These are phyloP conservation scores for Arrhopalites spinosus DNA, from an alignment of 2,888 invertebrate species.

Conservation along the genomic window DNA sequence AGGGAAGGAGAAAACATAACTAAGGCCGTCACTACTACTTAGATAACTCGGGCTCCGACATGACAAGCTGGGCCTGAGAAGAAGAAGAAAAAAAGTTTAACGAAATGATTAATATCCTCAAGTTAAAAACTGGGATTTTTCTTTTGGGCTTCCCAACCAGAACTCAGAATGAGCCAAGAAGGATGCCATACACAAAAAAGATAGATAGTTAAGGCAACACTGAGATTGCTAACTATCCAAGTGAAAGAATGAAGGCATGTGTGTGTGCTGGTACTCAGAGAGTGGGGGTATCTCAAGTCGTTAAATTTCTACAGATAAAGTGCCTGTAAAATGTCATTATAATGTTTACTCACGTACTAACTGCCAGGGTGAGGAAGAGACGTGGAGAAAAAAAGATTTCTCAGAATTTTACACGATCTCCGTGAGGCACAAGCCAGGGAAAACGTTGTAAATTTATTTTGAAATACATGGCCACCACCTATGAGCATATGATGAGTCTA, in stretches of 20 bases:
- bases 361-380: constrained; percentile 36
- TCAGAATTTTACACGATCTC: constrained; percentile 28
- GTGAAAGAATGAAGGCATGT: constrained; percentile 12
- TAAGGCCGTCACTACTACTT: constrained; percentile 35
- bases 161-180: no score
- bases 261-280: constrained; percentile 3
- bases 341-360: constrained; percentile 52
- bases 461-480: constrained; percentile 16
- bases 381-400: constrained; percentile 34
- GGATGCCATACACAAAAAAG: neutral
- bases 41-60: constrained; percentile 30
- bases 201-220: neutral
- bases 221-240: constrained; percentile 7
- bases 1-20: constrained; percentile 19
- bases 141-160: constrained; percentile 5
- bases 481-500: constrained; percentile 34
- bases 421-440: neutral
- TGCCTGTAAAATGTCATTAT: constrained; percentile 50
- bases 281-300: constrained; percentile 42
- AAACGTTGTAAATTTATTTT: constrained; percentile 31
- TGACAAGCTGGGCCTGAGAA: constrained; percentile 9
- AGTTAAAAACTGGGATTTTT: constrained; percentile 36
- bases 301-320: no score
- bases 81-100: constrained; percentile 36
- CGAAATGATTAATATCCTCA: constrained; percentile 44